phyloP scores from a whole-genome alignment of 1,140 invertebrate genomes.

The Araneus ventricosus region DNA sequence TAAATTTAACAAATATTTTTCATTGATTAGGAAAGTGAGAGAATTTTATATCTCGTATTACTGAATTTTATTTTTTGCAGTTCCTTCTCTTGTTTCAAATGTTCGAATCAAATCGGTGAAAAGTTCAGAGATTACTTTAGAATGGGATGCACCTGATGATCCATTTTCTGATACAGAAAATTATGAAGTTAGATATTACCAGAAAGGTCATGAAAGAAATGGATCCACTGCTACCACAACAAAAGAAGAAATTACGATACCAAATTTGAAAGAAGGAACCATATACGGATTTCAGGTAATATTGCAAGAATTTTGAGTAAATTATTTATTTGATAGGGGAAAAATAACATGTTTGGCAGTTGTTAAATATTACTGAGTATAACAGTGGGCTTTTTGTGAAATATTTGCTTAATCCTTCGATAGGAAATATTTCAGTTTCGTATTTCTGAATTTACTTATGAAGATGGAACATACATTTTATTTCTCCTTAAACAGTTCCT shows the following conservation, averaged over 20 bases:
- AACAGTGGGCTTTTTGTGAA: too few relatives aligned
- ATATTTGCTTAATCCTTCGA: too few relatives aligned
- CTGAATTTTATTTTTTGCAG: slow-evolving; percentile 80
- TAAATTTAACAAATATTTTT: too few relatives aligned
- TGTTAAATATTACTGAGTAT: too few relatives aligned
- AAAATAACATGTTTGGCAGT: too few relatives aligned
- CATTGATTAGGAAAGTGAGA: neutral
- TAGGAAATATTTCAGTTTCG: too few relatives aligned
- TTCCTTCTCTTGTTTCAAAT: slow-evolving; percentile 86
- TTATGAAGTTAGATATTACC: slow-evolving; percentile 86
- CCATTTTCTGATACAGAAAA: slow-evolving; percentile 80
- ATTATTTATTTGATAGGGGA: too few relatives aligned
- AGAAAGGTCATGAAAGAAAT: slow-evolving; percentile 88
- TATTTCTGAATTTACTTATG: too few relatives aligned
- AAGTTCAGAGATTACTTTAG: slow-evolving; percentile 89
- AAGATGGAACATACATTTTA: too few relatives aligned
- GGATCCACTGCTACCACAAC: slow-evolving; percentile 88
- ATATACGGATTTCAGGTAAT: slow-evolving; percentile 93
- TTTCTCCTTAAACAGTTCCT: too few relatives aligned
- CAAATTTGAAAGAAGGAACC: slow-evolving; percentile 88
- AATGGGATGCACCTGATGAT: slow-evolving; percentile 92
- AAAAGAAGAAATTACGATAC: slow-evolving; percentile 88
- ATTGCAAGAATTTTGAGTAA: too few relatives aligned
- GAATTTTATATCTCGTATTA: neutral
- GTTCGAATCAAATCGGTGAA: slow-evolving; percentile 90